Conservation (phyloP, 1,140 invertebrate genomes). For the Drosophila repleta region DNA sequence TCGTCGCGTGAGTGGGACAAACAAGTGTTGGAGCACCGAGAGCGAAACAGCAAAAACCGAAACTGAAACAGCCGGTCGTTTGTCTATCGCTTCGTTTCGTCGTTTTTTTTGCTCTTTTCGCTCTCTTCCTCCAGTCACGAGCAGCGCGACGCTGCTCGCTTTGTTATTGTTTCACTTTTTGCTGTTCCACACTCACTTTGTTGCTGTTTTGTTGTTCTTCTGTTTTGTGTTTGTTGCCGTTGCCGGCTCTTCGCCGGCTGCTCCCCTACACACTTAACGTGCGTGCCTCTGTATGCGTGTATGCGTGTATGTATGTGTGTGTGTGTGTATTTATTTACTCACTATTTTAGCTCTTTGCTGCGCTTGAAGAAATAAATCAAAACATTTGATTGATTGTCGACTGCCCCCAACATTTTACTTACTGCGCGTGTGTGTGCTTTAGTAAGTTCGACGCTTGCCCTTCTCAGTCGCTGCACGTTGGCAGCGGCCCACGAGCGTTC, state of each 20-base stretch:
- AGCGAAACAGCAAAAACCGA: slow-evolving; percentile 39
- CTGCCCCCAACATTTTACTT: slow-evolving; percentile 28
- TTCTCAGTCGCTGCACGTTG: slow-evolving; percentile 52
- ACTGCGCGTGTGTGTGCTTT: background rate
- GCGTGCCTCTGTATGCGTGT: background rate
- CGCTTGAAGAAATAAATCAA: slow-evolving; percentile 47
- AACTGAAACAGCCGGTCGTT: slow-evolving; percentile 59
- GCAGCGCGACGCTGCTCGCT: slow-evolving; percentile 10
- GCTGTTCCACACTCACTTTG: slow-evolving; percentile 18
- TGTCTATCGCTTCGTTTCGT: slow-evolving; percentile 21
- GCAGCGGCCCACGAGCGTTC: slow-evolving; percentile 11
- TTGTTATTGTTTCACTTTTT: slow-evolving; percentile 68
- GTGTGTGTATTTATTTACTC: slow-evolving; percentile 26
- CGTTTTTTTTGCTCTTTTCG: slow-evolving; percentile 16
- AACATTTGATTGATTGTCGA: slow-evolving; percentile 50
- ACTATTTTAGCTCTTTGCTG: slow-evolving; percentile 30
- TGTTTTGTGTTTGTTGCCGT: slow-evolving; percentile 48
- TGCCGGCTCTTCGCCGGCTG: slow-evolving; percentile 42
- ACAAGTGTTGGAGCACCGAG: slow-evolving; percentile 45
- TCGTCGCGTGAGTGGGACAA: slow-evolving; percentile 73
- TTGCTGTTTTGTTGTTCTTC: slow-evolving; percentile 45
- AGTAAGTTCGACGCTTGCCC: background rate
- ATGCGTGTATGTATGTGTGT: background rate
- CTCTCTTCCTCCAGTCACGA: slow-evolving; percentile 31
- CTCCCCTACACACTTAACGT: slow-evolving; percentile 15